Conservation (phyloP, 2,888 invertebrate species). For the Notocelia uddmanniana region DNA sequence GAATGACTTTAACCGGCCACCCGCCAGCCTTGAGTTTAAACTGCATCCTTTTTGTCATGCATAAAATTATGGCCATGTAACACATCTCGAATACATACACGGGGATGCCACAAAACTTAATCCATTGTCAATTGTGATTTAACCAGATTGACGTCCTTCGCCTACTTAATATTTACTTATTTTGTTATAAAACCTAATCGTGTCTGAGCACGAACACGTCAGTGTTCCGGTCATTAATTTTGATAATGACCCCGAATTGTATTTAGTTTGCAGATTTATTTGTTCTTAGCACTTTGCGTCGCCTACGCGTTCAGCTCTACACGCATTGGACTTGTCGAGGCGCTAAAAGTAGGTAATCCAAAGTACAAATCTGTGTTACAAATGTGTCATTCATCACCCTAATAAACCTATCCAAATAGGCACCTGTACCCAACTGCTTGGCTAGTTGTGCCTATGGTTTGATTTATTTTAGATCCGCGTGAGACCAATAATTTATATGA, state of each 20-base stretch:
- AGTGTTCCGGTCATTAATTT: conserved; percentile 40
- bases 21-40: conserved; percentile 42
- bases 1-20: conserved; percentile 15
- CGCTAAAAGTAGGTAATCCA: too few species aligned
- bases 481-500: neutral
- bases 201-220: conserved; percentile 23
- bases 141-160: conserved; percentile 57
- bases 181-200: conserved; percentile 1
- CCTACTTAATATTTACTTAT: conserved; percentile 51
- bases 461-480: too few species aligned
- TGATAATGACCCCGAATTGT: conserved; percentile 18
- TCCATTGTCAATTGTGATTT: conserved; percentile 45
- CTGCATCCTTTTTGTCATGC: conserved; percentile 44
- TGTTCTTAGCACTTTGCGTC: neutral
- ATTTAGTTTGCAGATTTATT: neutral
- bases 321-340: too few species aligned
- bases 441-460: too few species aligned
- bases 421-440: too few species aligned
- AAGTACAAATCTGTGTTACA: too few species aligned
- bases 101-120: conserved; percentile 52
- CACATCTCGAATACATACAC: conserved; percentile 54
- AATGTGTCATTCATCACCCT: too few species aligned
- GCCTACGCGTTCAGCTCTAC: neutral
- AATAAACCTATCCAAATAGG: neutral
- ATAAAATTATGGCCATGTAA: conserved; percentile 52